Evolutionary conservation across 2,113 vertebrate species (phyloP).

Genomic region (Grantiella picta): DNA sequence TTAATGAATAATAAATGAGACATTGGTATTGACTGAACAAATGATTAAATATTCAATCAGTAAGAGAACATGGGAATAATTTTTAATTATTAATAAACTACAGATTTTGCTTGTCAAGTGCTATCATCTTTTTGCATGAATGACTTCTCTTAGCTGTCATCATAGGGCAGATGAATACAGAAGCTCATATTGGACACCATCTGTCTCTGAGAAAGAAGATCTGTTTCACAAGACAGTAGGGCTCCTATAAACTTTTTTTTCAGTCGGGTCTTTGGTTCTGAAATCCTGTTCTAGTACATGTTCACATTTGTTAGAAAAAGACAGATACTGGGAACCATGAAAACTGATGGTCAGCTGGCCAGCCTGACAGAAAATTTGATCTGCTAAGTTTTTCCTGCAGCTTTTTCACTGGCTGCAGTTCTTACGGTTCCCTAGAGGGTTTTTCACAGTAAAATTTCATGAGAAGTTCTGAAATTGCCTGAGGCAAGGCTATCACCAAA

Average conservation of each 20-base stretch:
- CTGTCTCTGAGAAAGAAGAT: not conserved
- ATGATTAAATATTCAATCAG: constrained; percentile 81
- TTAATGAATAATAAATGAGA: constrained; percentile 82
- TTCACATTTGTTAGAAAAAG: not conserved
- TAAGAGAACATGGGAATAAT: constrained; percentile 73
- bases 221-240: not conserved
- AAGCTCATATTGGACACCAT: not conserved
- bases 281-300: not conserved
- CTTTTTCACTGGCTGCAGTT: not conserved
- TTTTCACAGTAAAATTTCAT: not conserved
- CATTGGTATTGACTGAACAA: constrained; percentile 76
- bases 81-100: constrained; percentile 79
- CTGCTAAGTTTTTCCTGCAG: not conserved
- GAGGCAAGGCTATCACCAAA: not conserved
- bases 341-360: not conserved
- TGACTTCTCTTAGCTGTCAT: constrained; percentile 54
- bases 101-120: constrained; percentile 68
- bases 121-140: constrained; percentile 61
- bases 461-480: not conserved
- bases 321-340: not conserved
- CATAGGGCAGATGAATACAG: constrained; percentile 34
- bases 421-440: not conserved
- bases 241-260: not conserved
- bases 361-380: not conserved
- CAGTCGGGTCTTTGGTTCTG: not conserved